These are phyloP conservation scores for Nipponacmea schrenckii DNA, from an alignment of 2,888 invertebrate species.

Conservation along the genomic window DNA sequence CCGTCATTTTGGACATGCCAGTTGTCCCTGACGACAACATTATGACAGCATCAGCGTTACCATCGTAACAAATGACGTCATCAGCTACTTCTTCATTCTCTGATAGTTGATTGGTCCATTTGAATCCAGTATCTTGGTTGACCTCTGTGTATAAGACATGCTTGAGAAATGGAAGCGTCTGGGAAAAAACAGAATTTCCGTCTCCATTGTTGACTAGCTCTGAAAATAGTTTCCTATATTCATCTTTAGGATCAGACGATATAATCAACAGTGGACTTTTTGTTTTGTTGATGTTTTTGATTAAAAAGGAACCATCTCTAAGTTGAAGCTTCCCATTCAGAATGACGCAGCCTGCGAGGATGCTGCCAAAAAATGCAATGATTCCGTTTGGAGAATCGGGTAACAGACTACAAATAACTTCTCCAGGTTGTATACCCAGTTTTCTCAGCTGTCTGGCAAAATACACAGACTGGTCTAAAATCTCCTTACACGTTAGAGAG, in stretches of 20 bases:
- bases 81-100: not conserved
- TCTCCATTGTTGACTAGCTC: not conserved
- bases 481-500: slow-evolving; percentile 6
- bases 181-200: not conserved
- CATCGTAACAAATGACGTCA: not conserved
- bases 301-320: slow-evolving; percentile 9
- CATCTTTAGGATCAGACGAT: not conserved
- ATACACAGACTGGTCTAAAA: not conserved
- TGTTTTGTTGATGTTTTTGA: slow-evolving; percentile 1
- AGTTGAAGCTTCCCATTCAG: not conserved
- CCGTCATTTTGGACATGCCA: not conserved
- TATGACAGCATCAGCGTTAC: not conserved
- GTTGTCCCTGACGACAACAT: not conserved
- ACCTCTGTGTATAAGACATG: not conserved
- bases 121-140: not conserved
- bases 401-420: slow-evolving; percentile 9
- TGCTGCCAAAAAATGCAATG: slow-evolving; percentile 8
- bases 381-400: slow-evolving; percentile 12
- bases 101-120: not conserved
- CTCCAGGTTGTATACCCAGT: not conserved
- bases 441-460: slow-evolving; percentile 3
- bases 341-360: slow-evolving; percentile 4
- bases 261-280: not conserved
- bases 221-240: not conserved
- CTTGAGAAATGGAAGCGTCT: not conserved